phyloP scores from a whole-genome alignment of 2,113 vertebrate genomes.

The Prochilodus magdalenae region DNA sequence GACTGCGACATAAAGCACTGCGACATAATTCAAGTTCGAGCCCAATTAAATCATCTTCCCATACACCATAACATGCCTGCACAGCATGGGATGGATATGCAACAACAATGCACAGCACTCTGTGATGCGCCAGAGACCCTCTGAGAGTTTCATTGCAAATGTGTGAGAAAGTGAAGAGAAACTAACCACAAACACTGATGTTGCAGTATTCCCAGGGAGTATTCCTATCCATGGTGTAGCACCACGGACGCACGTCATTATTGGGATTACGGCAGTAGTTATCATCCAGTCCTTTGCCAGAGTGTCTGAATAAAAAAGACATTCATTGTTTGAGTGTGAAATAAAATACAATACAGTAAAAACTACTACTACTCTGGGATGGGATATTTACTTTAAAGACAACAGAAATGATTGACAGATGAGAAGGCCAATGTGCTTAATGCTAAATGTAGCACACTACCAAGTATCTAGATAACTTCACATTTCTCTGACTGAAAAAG shows the following conservation, averaged over 20 bases:
- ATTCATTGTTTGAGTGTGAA: constrained; percentile 5
- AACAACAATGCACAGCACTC: neutral
- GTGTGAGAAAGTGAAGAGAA: constrained; percentile 63
- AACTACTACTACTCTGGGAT: no score
- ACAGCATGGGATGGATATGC: neutral
- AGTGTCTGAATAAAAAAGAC: constrained; percentile 78
- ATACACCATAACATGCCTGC: constrained; percentile 1
- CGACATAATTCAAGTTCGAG: neutral
- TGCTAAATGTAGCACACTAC: no score
- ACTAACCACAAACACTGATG: constrained; percentile 95
- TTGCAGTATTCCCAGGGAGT: constrained; percentile 95
- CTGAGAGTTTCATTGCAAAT: neutral
- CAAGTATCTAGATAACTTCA: no score
- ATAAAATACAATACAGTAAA: no score
- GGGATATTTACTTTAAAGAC: no score
- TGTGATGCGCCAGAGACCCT: neutral
- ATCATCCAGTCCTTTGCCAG: constrained; percentile 93
- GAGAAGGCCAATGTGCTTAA: no score
- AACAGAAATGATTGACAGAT: no score
- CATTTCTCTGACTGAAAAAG: no score
- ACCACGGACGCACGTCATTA: constrained; percentile 92
- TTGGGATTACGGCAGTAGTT: constrained; percentile 98
- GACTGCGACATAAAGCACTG: neutral
- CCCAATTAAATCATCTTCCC: neutral
- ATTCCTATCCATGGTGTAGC: constrained; percentile 93